A percentile compares a stretch with the other conserved stretches of the same genome.
Evolutionary conservation across 2,113 vertebrate species (phyloP).

Genomic region (Gracilinanus agilis): DNA sequence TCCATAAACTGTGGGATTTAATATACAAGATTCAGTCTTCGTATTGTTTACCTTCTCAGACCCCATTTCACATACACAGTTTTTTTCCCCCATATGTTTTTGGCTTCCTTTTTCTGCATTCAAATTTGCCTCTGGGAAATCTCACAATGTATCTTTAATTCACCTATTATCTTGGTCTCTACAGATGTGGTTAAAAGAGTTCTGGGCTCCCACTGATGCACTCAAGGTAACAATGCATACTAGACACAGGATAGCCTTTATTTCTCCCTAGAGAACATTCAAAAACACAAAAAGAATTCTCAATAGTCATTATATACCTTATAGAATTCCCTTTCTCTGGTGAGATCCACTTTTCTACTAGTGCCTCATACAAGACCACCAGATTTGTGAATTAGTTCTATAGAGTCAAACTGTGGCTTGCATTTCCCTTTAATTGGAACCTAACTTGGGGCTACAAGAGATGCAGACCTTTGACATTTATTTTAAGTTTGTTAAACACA

Average conservation of each 20-base stretch:
- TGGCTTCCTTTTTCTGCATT: background rate
- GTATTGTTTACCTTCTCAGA: background rate
- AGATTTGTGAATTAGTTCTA: background rate
- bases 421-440: background rate
- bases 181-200: slow-evolving; percentile 2
- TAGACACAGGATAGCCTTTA: background rate
- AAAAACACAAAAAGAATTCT: background rate
- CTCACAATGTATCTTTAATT: background rate
- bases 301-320: background rate
- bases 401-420: background rate
- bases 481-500: background rate
- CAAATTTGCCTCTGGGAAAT: background rate
- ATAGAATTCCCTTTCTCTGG: background rate
- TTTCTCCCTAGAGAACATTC: background rate
- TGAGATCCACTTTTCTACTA: background rate
- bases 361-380: background rate
- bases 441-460: background rate
- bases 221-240: background rate
- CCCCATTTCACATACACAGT: background rate
- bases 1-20: background rate
- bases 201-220: background rate
- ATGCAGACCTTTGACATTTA: background rate
- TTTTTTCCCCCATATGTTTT: background rate
- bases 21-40: background rate
- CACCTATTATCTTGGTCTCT: background rate